A percentile compares a stretch with the other conserved stretches of the same genome.
phyloP scores from a whole-genome alignment of 2,888 invertebrate species.

The Chesias legatella region DNA sequence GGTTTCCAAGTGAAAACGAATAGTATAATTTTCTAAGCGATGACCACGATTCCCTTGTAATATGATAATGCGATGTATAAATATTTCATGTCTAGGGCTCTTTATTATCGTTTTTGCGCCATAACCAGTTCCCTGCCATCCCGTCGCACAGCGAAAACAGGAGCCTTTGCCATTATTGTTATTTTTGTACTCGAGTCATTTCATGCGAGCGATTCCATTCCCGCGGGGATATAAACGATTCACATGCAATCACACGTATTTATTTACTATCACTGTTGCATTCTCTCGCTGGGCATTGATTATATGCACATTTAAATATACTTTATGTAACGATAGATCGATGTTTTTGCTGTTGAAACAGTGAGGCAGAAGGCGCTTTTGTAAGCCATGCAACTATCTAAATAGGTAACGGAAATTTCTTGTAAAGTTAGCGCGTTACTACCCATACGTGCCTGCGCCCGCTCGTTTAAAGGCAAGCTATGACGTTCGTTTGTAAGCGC shows the following conservation, averaged over 20 bases:
- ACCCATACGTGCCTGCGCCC: slow-evolving; percentile 60
- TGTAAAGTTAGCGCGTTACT: slow-evolving; percentile 18
- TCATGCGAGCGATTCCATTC: slow-evolving; percentile 21
- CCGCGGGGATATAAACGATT: slow-evolving; percentile 11
- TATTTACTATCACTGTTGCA: slow-evolving; percentile 1
- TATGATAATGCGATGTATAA: slow-evolving; percentile 77
- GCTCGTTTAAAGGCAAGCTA: slow-evolving; percentile 61
- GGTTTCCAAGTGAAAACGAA: slow-evolving; percentile 71
- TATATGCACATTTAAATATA: neutral
- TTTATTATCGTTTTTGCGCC: slow-evolving; percentile 69
- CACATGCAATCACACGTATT: neutral
- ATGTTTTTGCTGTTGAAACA: neutral
- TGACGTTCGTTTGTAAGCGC: slow-evolving; percentile 63
- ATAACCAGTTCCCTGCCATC: slow-evolving; percentile 64
- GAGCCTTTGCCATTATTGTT: slow-evolving; percentile 52
- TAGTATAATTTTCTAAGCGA: slow-evolving; percentile 74
- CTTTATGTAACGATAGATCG: neutral
- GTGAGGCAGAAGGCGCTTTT: neutral
- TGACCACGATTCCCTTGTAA: slow-evolving; percentile 76
- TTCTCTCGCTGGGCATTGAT: too few species aligned
- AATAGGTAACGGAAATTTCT: slow-evolving; percentile 23
- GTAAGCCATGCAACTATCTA: slow-evolving; percentile 11
- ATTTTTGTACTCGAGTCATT: slow-evolving; percentile 41
- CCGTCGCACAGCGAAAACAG: slow-evolving; percentile 56
- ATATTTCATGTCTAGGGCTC: slow-evolving; percentile 71